These are phyloP conservation scores for Lepus timidus DNA, from an alignment of 2,113 vertebrate genomes.

Conservation along the genomic window DNA sequence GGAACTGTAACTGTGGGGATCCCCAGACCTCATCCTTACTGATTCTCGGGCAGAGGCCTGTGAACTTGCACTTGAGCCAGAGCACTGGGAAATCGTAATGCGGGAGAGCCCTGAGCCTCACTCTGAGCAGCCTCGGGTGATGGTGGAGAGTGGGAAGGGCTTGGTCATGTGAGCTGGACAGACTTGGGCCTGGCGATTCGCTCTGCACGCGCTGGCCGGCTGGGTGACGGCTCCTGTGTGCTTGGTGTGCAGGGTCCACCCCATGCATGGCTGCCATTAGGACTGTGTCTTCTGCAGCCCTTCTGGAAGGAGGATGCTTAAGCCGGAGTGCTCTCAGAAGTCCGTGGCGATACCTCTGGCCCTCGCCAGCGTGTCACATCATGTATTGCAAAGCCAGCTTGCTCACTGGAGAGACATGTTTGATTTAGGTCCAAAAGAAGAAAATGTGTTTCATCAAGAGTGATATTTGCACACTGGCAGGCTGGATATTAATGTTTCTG, in stretches of 20 bases:
- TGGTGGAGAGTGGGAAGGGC: neutral
- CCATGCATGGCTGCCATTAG: rapidly evolving
- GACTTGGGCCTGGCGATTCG: no score
- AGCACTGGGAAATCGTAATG: neutral
- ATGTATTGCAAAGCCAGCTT: neutral
- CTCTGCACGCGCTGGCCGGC: neutral
- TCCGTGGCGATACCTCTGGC: no score
- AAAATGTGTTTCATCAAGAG: conserved; percentile 52
- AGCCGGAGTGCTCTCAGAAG: neutral
- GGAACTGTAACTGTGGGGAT: neutral
- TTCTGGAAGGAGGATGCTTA: neutral
- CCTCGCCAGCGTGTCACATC: neutral
- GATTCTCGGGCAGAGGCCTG: neutral
- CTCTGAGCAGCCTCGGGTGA: neutral
- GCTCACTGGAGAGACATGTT: conserved; percentile 26
- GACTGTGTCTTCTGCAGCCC: no score
- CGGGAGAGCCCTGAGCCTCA: neutral
- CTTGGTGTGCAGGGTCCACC: rapidly evolving
- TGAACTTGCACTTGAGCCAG: neutral
- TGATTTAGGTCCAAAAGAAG: conserved; percentile 38
- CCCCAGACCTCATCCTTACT: neutral
- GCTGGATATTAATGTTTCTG: conserved; percentile 45
- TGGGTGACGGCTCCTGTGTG: neutral
- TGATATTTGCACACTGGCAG: conserved; percentile 49
- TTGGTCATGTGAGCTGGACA: neutral